Conservation (phyloP, 92 coral and sea anemone species). For the Epizoanthus fatuus region DNA sequence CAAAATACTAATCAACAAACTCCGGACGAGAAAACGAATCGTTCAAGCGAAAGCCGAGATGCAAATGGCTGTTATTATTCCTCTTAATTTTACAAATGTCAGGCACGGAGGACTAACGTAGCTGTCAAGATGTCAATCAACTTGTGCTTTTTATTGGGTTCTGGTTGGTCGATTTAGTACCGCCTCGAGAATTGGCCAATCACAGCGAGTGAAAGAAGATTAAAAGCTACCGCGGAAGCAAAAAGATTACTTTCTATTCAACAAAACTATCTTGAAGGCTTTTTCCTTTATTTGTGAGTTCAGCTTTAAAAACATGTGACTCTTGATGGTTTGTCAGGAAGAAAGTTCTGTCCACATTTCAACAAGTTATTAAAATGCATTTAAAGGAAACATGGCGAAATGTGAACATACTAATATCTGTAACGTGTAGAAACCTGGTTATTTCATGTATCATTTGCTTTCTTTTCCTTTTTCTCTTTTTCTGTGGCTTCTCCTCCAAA, state of each 20-base stretch:
- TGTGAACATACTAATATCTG: too few relatives aligned
- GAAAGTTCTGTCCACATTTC: conserved; percentile 68
- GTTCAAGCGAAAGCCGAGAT: conserved; percentile 25
- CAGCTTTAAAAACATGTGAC: conserved; percentile 30
- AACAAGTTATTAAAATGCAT: conserved; percentile 86
- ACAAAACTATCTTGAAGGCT: conserved; percentile 15
- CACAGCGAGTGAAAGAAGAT: conserved; percentile 19
- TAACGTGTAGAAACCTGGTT: too few relatives aligned
- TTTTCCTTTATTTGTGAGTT: neutral
- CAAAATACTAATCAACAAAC: conserved; percentile 38
- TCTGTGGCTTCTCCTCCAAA: too few relatives aligned
- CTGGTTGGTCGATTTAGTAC: conserved; percentile 56
- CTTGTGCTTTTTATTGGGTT: conserved; percentile 49
- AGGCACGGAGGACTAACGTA: conserved; percentile 35
- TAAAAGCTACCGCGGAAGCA: conserved; percentile 45
- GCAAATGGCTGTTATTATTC: conserved; percentile 49
- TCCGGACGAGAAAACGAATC: conserved; percentile 12
- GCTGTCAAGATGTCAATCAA: conserved; percentile 70
- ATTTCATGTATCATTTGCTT: too few relatives aligned
- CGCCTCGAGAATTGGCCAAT: conserved; percentile 52
- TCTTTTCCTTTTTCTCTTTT: too few relatives aligned
- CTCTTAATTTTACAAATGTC: conserved; percentile 79
- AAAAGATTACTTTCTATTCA: conserved; percentile 9
- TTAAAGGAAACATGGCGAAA: too few relatives aligned
- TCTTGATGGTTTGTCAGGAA: conserved; percentile 55